Evolutionary conservation across 1,140 invertebrate genomes (phyloP).

Genomic region (Melanaphis sacchari): DNA sequence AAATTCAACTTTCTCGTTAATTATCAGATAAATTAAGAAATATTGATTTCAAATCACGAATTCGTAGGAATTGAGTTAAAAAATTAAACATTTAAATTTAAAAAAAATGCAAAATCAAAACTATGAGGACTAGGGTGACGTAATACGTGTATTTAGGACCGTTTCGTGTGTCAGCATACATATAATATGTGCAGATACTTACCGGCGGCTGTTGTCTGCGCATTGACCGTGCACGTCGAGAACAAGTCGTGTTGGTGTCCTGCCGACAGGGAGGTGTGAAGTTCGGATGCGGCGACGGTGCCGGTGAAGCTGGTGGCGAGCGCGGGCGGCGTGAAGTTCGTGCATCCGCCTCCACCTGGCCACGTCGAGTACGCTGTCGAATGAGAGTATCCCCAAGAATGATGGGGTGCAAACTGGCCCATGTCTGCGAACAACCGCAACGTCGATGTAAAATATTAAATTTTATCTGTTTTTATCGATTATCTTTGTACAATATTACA

Average conservation of each 20-base stretch:
- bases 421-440: slow-evolving; percentile 25
- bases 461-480: not conserved
- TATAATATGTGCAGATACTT: not conserved
- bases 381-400: slow-evolving; percentile 54
- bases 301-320: slow-evolving; percentile 32
- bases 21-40: too few relatives aligned
- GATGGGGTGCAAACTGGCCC: slow-evolving; percentile 44
- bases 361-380: slow-evolving; percentile 45
- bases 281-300: not conserved
- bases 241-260: slow-evolving; percentile 49
- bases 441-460: not conserved
- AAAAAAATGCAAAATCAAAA: too few relatives aligned
- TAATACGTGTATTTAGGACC: not conserved
- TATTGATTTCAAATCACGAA: too few relatives aligned
- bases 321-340: slow-evolving; percentile 46
- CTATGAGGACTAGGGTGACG: too few relatives aligned
- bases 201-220: not conserved
- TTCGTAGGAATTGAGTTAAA: too few relatives aligned
- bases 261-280: slow-evolving; percentile 10
- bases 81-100: too few relatives aligned
- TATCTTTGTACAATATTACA: too few relatives aligned
- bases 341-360: slow-evolving; percentile 47
- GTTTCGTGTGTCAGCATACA: not conserved
- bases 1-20: too few relatives aligned
- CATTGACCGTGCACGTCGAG: not conserved